Evolutionary conservation across 2,797 vertebrate genomes (phyloP).

Genomic region (Acrocephalus scirpaceus): DNA sequence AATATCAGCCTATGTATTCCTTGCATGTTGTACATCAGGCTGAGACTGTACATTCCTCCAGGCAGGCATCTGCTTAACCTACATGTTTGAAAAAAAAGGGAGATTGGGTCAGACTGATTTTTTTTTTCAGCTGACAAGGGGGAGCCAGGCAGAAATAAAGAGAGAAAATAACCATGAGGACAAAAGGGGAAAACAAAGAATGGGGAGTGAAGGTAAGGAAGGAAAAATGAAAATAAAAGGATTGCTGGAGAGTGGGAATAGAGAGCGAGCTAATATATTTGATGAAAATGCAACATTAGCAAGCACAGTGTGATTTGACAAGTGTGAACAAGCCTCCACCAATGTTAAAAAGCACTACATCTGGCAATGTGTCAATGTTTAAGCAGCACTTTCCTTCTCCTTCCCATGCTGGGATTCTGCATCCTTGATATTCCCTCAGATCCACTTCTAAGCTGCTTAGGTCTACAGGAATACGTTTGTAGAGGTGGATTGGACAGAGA

Average conservation of each 20-base stretch:
- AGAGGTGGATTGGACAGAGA: conserved; percentile 23
- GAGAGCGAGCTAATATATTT: neutral
- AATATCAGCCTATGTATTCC: conserved; percentile 1
- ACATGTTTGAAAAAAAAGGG: neutral
- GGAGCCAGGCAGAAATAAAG: neutral
- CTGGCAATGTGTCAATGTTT: conserved; percentile 63
- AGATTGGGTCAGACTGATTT: conserved; percentile 15
- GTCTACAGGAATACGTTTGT: neutral
- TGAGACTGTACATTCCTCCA: conserved; percentile 30
- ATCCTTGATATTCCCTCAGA: conserved; percentile 29
- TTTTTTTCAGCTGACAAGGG: neutral
- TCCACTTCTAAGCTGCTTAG: conserved; percentile 27
- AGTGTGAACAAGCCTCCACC: conserved; percentile 70
- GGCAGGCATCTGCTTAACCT: conserved; percentile 54
- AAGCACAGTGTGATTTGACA: conserved; percentile 60
- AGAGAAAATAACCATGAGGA: neutral
- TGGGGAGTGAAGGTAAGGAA: neutral
- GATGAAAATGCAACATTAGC: conserved; percentile 66
- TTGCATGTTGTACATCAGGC: neutral
- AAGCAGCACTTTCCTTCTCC: conserved; percentile 58
- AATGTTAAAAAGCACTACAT: conserved; percentile 63
- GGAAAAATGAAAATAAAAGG: neutral
- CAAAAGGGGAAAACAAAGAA: neutral
- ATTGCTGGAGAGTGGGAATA: neutral
- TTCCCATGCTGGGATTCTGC: conserved; percentile 56